Evolutionary conservation across 2,113 vertebrate genomes (phyloP), one percentile per base, ranked within the genome.

Genomic region (Oreochromis niloticus): DNA sequence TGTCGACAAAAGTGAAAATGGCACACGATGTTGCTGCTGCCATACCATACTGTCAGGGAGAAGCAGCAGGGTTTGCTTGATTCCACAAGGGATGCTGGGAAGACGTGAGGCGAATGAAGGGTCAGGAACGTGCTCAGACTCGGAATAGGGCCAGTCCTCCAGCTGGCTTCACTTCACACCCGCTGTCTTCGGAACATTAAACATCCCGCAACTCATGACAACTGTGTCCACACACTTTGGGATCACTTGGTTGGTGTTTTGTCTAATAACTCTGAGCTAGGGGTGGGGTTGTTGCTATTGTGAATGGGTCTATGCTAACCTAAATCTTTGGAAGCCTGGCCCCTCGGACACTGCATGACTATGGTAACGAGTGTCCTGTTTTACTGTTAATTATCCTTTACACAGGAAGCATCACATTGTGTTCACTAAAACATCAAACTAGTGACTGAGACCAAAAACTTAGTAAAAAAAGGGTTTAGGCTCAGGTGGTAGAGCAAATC

Each of bases 41-140:
- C 56, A 17, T 3, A 89, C 75, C 17, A 10, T 39, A 79, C 57
- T 81, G 71, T 16, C 13, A 11, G 61, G n/a, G 81, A 63, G 79
- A 87, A 89, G 91, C 87, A 83, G 46, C 34, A 27, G 82, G 80
- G 56, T 48, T 61, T 85, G 52, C 61, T 34, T 14, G 63, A 80
- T 48, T 30, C 71, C 22, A 75, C 6, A 48, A 30, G 27, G 43
- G 41, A 48, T 75, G 39, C 66, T 27, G 41, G 71, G 71, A 75
- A 50, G 24, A 50, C 6, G 16, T 30, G 71, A 48, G 43, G 16
- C 5, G 2, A 66, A 54, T 36, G 68, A 78, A 59, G 22, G 39
- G 43, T 79, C 73, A 6, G 73, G 90, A 85, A 89, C 84, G 94
- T 54, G 93, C 83, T 83, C 57, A 71, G 82, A 81, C 39, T 6